Evolutionary conservation across 2,797 vertebrate species (phyloP).

Genomic region (Propithecus deckenii): DNA sequence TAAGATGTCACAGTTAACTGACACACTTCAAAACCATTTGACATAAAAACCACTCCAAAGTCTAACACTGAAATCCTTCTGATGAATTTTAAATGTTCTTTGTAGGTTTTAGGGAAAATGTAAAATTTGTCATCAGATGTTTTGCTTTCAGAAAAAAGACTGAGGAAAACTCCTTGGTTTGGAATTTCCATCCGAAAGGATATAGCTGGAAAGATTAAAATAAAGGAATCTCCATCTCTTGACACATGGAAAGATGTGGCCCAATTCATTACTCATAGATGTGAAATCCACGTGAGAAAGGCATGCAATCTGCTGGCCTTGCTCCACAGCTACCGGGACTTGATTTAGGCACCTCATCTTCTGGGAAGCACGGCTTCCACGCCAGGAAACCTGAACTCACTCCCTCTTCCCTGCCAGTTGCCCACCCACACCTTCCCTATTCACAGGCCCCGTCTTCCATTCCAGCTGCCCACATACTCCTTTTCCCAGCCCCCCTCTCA

Average conservation of each 20-base stretch:
- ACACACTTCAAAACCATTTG: background rate
- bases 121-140: background rate
- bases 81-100: background rate
- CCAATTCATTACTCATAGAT: background rate
- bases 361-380: background rate
- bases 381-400: background rate
- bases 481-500: background rate
- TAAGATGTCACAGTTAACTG: background rate
- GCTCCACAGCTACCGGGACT: background rate
- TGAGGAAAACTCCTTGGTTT: background rate
- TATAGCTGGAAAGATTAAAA: background rate
- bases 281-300: background rate
- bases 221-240: background rate
- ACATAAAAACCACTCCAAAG: background rate
- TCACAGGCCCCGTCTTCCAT: background rate
- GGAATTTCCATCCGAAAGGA: background rate
- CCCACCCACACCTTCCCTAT: background rate
- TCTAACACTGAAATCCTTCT: background rate
- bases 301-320: background rate
- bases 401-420: background rate
- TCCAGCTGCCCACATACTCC: background rate
- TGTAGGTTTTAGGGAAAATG: background rate
- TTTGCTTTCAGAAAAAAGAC: background rate
- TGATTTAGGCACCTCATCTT: background rate
- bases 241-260: background rate